Conservation (phyloP, 2,113 vertebrate genomes). For the Ammodytes marinus region DNA sequence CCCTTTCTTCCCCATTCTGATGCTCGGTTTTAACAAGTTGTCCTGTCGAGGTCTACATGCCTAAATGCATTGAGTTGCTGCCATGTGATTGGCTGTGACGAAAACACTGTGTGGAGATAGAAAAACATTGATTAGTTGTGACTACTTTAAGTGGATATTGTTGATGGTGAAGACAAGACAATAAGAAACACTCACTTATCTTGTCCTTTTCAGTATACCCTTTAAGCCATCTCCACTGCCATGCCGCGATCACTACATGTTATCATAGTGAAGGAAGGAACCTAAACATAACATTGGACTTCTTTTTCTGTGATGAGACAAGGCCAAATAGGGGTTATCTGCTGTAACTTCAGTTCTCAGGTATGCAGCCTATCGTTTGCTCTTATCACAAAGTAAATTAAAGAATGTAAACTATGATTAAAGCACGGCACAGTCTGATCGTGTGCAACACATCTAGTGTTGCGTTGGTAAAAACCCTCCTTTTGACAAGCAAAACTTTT, state of each 20-base stretch:
- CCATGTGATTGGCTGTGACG: no score
- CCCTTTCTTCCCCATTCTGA: no score
- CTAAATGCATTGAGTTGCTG: no score
- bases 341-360: neutral
- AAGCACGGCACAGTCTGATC: neutral
- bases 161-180: neutral
- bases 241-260: neutral
- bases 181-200: neutral
- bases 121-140: neutral
- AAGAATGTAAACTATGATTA: conserved; percentile 13
- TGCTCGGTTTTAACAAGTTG: no score
- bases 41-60: no score
- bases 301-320: neutral
- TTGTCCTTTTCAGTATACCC: neutral
- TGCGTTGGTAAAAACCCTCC: neutral
- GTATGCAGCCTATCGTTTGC: neutral
- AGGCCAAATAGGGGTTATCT: neutral
- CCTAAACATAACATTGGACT: neutral
- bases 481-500: conserved; percentile 1
- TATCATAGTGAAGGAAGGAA: neutral
- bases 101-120: neutral
- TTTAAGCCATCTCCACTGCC: neutral
- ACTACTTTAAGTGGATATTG: neutral
- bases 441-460: neutral
- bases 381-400: conserved; percentile 15